Conservation (phyloP, 2,797 vertebrate species). For the Propithecus deckenii region DNA sequence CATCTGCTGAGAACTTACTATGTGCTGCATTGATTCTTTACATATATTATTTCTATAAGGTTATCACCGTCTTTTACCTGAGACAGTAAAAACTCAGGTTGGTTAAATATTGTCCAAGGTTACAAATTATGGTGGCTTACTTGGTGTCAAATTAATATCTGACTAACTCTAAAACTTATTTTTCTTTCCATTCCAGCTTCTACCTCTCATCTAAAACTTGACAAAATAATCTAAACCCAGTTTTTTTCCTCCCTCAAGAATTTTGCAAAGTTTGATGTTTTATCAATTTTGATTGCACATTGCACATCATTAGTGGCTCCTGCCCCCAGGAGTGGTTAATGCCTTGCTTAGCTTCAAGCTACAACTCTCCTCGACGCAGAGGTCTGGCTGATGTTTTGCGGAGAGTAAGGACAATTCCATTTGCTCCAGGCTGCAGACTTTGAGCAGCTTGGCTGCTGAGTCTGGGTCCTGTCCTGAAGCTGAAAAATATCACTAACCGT, state of each 20-base stretch:
- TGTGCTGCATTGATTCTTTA: not conserved
- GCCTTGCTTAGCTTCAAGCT: not conserved
- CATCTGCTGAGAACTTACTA: not conserved
- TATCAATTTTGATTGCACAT: not conserved
- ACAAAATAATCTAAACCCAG: constrained; percentile 15
- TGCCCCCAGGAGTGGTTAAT: not conserved
- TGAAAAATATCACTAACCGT: constrained; percentile 33
- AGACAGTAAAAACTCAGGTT: not conserved
- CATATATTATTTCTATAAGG: not conserved
- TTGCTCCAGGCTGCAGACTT: not conserved
- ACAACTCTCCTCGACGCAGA: not conserved
- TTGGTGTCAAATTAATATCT: not conserved
- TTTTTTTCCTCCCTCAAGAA: not conserved
- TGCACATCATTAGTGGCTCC: not conserved
- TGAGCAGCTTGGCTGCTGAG: not conserved
- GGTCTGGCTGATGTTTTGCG: constrained; percentile 5
- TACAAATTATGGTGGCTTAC: not conserved
- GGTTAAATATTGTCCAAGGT: not conserved
- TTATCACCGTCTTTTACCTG: not conserved
- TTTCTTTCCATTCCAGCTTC: not conserved
- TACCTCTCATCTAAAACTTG: not conserved
- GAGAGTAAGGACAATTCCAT: not conserved
- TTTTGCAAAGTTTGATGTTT: not conserved
- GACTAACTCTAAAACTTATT: not conserved
- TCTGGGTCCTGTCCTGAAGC: constrained; percentile 25